Evolutionary conservation across 1,140 invertebrate species (phyloP).

Genomic region (Bombyx mandarina): DNA sequence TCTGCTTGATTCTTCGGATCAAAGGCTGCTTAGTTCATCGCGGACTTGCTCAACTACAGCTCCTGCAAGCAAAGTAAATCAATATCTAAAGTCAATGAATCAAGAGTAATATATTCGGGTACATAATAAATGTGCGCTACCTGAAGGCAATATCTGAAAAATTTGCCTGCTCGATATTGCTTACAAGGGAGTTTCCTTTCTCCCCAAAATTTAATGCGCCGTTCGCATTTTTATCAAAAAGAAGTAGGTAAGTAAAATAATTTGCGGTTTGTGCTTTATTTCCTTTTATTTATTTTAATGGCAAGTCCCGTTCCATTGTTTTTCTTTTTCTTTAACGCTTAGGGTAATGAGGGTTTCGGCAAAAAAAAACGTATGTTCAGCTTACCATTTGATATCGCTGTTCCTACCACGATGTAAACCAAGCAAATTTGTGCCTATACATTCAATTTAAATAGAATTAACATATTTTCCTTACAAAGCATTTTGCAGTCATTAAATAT

Average conservation of each 20-base stretch:
- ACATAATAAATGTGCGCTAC: slow-evolving; percentile 71
- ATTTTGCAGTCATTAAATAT: slow-evolving; percentile 15
- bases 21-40: slow-evolving; percentile 44
- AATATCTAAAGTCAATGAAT: slow-evolving; percentile 71
- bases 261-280: slow-evolving; percentile 66
- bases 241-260: slow-evolving; percentile 69
- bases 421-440: slow-evolving; percentile 35
- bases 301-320: slow-evolving; percentile 57
- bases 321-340: slow-evolving; percentile 34
- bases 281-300: slow-evolving; percentile 70
- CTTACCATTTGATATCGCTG: slow-evolving; percentile 37
- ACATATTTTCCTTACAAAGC: slow-evolving; percentile 16
- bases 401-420: slow-evolving; percentile 32
- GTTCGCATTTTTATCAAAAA: slow-evolving; percentile 70
- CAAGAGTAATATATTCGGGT: slow-evolving; percentile 71
- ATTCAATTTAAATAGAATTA: slow-evolving; percentile 26
- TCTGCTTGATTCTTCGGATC: slow-evolving; percentile 48
- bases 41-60: slow-evolving; percentile 57
- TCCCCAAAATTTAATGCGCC: slow-evolving; percentile 70
- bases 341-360: slow-evolving; percentile 37
- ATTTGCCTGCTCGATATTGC: slow-evolving; percentile 70
- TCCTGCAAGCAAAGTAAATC: slow-evolving; percentile 70
- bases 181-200: slow-evolving; percentile 70
- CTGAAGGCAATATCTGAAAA: slow-evolving; percentile 71
- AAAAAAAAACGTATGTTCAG: slow-evolving; percentile 23